A percentile compares a stretch with the other conserved stretches of the same genome.
Evolutionary conservation across 2,888 invertebrate genomes (phyloP).

Genomic region (Agrotis ipsilon): DNA sequence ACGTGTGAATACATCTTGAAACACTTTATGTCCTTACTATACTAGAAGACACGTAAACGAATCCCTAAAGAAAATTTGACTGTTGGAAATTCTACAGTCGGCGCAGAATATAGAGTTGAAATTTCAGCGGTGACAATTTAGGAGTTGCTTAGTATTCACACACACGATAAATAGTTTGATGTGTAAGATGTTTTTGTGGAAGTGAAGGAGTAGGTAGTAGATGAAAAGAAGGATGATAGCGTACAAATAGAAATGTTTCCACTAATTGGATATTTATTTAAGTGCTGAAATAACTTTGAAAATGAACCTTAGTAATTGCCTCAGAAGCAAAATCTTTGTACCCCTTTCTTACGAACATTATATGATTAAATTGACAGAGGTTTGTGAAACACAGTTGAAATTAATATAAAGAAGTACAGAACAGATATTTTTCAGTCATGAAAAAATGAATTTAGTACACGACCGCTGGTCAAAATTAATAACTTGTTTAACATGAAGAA

Average conservation of each 20-base stretch:
- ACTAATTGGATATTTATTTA: slow-evolving; percentile 12
- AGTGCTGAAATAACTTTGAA: neutral
- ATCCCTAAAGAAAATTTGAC: neutral
- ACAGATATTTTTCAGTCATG: too few species aligned
- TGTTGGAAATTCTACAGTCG: neutral
- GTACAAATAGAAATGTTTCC: neutral
- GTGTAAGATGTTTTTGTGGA: slow-evolving; percentile 24
- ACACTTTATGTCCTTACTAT: slow-evolving; percentile 19
- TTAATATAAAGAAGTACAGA: too few species aligned
- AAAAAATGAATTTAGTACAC: too few species aligned
- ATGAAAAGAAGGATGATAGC: slow-evolving; percentile 3
- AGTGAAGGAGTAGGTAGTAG: slow-evolving; percentile 1
- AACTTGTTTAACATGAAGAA: neutral
- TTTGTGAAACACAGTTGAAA: too few species aligned
- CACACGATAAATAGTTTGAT: slow-evolving; percentile 35
- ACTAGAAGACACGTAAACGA: neutral
- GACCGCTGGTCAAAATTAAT: neutral
- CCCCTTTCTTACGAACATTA: too few species aligned
- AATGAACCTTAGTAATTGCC: too few species aligned
- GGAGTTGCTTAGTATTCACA: neutral
- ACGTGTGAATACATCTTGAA: slow-evolving; percentile 39
- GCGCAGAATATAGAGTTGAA: neutral
- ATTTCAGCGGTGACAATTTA: neutral
- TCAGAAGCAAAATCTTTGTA: too few species aligned
- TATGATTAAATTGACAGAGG: too few species aligned